A percentile compares a stretch with the other conserved stretches of the same genome.
phyloP scores from a whole-genome alignment of 37 sponge, comb jelly and placozoan genomes.

The Geodia barretti region DNA sequence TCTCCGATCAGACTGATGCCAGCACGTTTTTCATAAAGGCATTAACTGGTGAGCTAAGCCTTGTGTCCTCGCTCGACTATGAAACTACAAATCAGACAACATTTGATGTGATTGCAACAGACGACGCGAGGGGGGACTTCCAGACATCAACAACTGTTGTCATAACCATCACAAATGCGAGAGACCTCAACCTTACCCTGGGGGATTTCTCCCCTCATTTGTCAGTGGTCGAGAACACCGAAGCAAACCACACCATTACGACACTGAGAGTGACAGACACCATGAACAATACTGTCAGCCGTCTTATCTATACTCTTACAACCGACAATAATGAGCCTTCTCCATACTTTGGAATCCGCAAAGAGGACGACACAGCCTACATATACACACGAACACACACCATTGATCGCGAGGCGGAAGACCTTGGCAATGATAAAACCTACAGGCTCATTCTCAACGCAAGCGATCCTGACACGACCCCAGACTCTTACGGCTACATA shows the following conservation, averaged over 20 bases:
- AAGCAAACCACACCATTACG: neutral
- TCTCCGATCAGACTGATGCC: neutral
- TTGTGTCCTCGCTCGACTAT: constrained; percentile 36
- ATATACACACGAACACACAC: neutral
- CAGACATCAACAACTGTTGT: neutral
- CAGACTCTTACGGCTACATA: neutral
- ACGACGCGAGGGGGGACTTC: neutral
- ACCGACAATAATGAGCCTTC: neutral
- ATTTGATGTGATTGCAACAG: constrained; percentile 34
- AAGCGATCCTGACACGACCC: neutral
- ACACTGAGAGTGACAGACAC: constrained; percentile 21
- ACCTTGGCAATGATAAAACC: neutral
- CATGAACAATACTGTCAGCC: neutral
- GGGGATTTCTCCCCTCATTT: constrained; percentile 9
- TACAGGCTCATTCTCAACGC: neutral
- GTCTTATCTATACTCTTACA: constrained; percentile 11
- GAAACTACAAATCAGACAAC: neutral
- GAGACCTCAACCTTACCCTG: constrained; percentile 19
- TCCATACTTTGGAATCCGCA: constrained; percentile 15
- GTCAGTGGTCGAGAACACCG: constrained; percentile 15
- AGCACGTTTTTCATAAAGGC: constrained; percentile 12
- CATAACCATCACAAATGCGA: constrained; percentile 2
- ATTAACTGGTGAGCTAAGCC: constrained; percentile 26
- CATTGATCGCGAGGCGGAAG: constrained; percentile 15
- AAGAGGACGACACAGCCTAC: neutral